These are phyloP conservation scores for Clarias magur DNA, from an alignment of 2,113 vertebrate species.

Conservation along the genomic window DNA sequence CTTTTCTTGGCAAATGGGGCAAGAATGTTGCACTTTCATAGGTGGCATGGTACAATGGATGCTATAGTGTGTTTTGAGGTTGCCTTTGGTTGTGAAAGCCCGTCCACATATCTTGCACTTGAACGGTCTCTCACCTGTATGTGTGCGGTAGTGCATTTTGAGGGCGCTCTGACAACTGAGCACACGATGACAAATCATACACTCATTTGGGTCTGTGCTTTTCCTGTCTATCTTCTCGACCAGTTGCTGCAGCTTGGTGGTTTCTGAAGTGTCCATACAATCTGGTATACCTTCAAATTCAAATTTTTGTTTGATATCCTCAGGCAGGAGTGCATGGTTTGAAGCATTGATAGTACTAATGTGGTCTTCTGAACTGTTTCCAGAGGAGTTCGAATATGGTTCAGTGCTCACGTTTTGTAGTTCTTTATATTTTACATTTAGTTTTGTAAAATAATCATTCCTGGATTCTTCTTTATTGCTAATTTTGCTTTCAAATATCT, in stretches of 20 bases:
- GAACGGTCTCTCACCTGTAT: constrained; percentile 95
- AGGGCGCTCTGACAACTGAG: constrained; percentile 97
- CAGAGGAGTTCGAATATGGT: constrained; percentile 66
- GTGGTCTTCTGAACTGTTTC: constrained; percentile 69
- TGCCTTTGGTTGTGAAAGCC: constrained; percentile 97
- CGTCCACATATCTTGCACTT: constrained; percentile 96
- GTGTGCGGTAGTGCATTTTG: constrained; percentile 98
- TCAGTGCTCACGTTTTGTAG: constrained; percentile 62
- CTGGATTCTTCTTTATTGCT: constrained; percentile 80
- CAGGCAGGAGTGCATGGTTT: constrained; percentile 85
- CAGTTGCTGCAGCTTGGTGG: constrained; percentile 92
- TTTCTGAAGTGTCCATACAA: constrained; percentile 89
- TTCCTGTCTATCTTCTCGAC: constrained; percentile 99
- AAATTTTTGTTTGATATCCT: constrained; percentile 93
- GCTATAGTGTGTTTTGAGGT: constrained; percentile 97
- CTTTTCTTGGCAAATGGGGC: constrained; percentile 98
- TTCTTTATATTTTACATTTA: constrained; percentile 82
- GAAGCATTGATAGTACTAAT: constrained; percentile 69
- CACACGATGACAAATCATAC: constrained; percentile 93
- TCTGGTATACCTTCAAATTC: constrained; percentile 89
- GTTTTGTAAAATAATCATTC: constrained; percentile 73
- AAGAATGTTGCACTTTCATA: constrained; percentile 92
- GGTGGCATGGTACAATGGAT: constrained; percentile 95
- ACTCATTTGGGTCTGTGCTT: constrained; percentile 91
- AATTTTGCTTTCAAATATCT: constrained; percentile 74